Base-by-base conservation (phyloP, 2,113 vertebrate species). In the Scopus umbretta region DNA sequence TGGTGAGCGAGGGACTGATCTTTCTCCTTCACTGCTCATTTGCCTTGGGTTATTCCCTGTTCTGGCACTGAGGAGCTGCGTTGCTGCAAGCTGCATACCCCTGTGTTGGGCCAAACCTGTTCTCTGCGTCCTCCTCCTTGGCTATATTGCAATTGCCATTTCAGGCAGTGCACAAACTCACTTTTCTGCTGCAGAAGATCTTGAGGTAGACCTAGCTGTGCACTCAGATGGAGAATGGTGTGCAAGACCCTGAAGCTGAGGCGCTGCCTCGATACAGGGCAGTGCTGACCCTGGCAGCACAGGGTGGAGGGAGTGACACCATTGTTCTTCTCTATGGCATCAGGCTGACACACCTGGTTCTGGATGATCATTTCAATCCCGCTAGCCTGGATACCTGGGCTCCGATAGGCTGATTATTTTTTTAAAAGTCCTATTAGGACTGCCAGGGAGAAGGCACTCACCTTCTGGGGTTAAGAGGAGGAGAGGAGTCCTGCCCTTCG, bases 11-110 rank as follows among this genome's bases (percentile, higher is more conserved):
- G 43, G 12, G 65, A 34, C 47, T 13, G 34, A 21, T 36, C 30
- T 42, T 78, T n/a, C 30, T 36, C 32, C 42, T 56, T 65, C 13
- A 4, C 25, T 30, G 49, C 56, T 88, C 16, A 4, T 45, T 58
- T 25, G 53, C 17, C 5, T 8, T 16, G 59, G 20, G 22, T 20
- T 49, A 26, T 43, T 56, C 26, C 50, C 27, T 11, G 42, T 36
- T 45, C 32, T 1, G 1, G 32, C 71, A 58, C 17, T 1, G 1
- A 80, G 52, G 30, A 73, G 20, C 61, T 59, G 34, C 2, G 0
- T 25, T 56, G 53, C 40, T 66, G 45, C 25, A 18, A 30, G 61
- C 53, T 80, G 43, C 56, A 63, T 10, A 82, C 9, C 30, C 32
- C 61, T n/a, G 42, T 17, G 38, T 43, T 10, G 50, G 27, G 16